These are phyloP conservation scores for Hirtodrosophila duncani DNA, from an alignment of 2,888 invertebrate genomes.

Conservation along the genomic window DNA sequence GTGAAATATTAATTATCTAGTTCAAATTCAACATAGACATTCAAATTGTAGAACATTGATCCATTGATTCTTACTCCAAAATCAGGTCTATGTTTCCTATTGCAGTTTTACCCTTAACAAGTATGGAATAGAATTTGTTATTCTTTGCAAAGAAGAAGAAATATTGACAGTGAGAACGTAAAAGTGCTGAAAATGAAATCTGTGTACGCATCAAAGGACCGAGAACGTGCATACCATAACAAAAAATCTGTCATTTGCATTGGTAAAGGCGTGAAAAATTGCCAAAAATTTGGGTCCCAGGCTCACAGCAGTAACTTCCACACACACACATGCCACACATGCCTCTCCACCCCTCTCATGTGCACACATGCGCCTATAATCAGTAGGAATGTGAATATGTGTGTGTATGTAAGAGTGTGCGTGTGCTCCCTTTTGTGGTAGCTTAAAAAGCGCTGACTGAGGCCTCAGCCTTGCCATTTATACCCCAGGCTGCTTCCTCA, in stretches of 20 bases:
- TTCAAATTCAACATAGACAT: too few relatives aligned
- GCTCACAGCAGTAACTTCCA: not conserved
- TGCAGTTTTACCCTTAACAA: too few relatives aligned
- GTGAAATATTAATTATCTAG: too few relatives aligned
- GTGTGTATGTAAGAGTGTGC: too few relatives aligned
- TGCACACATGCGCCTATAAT: not conserved
- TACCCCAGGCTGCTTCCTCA: constrained; percentile 5
- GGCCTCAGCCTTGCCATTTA: constrained; percentile 27
- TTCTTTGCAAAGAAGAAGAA: not conserved
- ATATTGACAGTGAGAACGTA: not conserved
- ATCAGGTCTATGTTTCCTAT: too few relatives aligned
- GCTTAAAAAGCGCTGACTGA: constrained; percentile 45
- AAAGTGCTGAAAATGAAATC: constrained; percentile 50
- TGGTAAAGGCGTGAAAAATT: constrained; percentile 41
- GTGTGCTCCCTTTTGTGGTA: constrained; percentile 23
- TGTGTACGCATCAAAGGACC: constrained; percentile 41
- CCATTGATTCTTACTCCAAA: too few relatives aligned
- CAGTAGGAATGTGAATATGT: not conserved
- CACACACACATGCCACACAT: not conserved
- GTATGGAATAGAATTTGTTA: too few relatives aligned
- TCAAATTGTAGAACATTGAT: too few relatives aligned
- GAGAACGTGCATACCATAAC: constrained; percentile 51
- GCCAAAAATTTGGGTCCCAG: constrained; percentile 1
- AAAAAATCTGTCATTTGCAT: constrained; percentile 52
- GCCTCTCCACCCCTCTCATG: not conserved